A percentile compares a stretch with the other conserved stretches of the same genome.
Evolutionary conservation across 1,140 invertebrate genomes (phyloP).

Genomic region (Cotesia typhae): DNA sequence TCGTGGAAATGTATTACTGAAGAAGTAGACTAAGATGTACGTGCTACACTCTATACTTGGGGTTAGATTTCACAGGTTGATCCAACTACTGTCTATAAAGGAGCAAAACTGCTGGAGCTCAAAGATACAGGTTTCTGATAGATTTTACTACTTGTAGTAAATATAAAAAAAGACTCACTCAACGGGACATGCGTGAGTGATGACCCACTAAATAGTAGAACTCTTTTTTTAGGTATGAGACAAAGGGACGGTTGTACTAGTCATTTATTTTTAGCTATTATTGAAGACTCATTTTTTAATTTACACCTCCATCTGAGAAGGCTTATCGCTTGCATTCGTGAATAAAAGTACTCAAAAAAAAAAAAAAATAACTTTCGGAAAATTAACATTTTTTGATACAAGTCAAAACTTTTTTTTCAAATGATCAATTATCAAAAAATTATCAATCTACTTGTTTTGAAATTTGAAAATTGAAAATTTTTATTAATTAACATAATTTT

Average conservation of each 20-base stretch:
- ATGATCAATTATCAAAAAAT: too few relatives aligned
- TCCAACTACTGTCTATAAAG: constrained; percentile 32
- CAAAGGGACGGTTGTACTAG: neutral
- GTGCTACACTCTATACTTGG: neutral
- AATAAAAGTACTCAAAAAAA: too few relatives aligned
- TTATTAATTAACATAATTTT: too few relatives aligned
- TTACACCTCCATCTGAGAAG: neutral
- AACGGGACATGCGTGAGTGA: constrained; percentile 40
- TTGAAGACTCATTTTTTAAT: neutral
- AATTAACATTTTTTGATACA: too few relatives aligned
- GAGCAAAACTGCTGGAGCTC: constrained; percentile 36
- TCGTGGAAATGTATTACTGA: constrained; percentile 24
- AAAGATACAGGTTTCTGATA: constrained; percentile 46
- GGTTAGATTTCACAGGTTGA: constrained; percentile 55
- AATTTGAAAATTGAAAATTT: too few relatives aligned
- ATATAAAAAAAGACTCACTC: constrained; percentile 43
- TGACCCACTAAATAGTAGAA: constrained; percentile 33
- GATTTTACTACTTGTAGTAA: neutral
- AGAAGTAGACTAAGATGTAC: constrained; percentile 7
- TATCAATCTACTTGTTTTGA: too few relatives aligned
- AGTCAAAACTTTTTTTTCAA: too few relatives aligned
- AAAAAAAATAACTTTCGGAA: too few relatives aligned
- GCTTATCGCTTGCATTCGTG: too few relatives aligned
- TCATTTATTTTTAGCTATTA: neutral
- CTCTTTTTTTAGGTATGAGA: neutral